phyloP scores from a whole-genome alignment of 2,888 invertebrate genomes.

The Psylliodes chrysocephalus region DNA sequence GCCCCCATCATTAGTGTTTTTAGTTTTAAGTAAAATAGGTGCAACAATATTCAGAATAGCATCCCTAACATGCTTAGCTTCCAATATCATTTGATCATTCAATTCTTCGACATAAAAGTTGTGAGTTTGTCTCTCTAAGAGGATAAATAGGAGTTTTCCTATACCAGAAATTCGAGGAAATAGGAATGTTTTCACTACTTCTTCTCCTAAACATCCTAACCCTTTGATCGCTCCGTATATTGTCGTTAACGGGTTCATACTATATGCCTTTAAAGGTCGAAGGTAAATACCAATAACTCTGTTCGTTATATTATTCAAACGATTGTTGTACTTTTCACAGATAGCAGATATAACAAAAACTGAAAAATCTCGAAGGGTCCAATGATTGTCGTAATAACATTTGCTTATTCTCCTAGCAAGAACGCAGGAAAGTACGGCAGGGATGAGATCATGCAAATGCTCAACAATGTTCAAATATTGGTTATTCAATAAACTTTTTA shows the following conservation, averaged over 20 bases:
- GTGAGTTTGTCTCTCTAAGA: constrained; percentile 46
- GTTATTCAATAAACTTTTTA: constrained; percentile 53
- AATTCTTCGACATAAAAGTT: constrained; percentile 43
- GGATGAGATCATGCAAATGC: constrained; percentile 52
- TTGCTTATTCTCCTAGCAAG: constrained; percentile 53
- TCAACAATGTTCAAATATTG: constrained; percentile 46
- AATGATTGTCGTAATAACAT: constrained; percentile 56
- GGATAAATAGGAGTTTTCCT: constrained; percentile 48
- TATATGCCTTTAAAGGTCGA: constrained; percentile 46
- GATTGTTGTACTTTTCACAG: constrained; percentile 49
- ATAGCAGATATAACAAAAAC: constrained; percentile 51
- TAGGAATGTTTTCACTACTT: constrained; percentile 47
- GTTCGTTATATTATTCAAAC: constrained; percentile 51
- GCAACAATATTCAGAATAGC: constrained; percentile 46
- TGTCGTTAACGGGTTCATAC: constrained; percentile 49
- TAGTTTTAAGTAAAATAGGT: constrained; percentile 50
- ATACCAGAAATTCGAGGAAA: constrained; percentile 49
- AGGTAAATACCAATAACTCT: constrained; percentile 52
- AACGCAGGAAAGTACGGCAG: constrained; percentile 53
- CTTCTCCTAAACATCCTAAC: constrained; percentile 52
- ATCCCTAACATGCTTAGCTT: constrained; percentile 52
- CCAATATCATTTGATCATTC: constrained; percentile 48
- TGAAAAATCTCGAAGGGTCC: constrained; percentile 56
- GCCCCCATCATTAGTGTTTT: constrained; percentile 48
- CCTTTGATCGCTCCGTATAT: constrained; percentile 56